Evolutionary conservation across 2,888 invertebrate species (phyloP).

Genomic region (Campoplex nolae): DNA sequence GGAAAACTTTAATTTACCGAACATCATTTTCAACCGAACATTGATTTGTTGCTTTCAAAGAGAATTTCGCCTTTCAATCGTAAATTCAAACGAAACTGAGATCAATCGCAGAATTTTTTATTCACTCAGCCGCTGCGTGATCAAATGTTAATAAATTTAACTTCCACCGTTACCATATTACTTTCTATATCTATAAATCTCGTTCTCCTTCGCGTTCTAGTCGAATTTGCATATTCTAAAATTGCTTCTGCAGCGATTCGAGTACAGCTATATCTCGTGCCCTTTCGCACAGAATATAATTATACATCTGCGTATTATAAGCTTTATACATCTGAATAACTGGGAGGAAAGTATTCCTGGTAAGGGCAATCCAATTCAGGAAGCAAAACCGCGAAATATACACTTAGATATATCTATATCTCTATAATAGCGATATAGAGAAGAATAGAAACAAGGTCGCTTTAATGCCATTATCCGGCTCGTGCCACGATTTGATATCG

Average conservation of each 20-base stretch:
- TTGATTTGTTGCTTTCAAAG: not conserved
- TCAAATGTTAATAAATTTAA: not conserved
- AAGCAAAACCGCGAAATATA: slow-evolving; percentile 39
- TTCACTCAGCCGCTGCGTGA: not conserved
- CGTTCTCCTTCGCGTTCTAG: slow-evolving; percentile 7
- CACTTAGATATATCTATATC: slow-evolving; percentile 13
- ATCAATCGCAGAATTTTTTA: not conserved
- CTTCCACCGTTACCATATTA: not conserved
- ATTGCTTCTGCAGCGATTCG: slow-evolving; percentile 25
- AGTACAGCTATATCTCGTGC: slow-evolving; percentile 30
- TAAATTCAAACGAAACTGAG: not conserved
- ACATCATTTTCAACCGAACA: not conserved
- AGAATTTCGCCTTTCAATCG: not conserved
- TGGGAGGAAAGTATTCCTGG: slow-evolving; percentile 47
- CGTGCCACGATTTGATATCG: slow-evolving; percentile 79
- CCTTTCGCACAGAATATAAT: slow-evolving; percentile 32
- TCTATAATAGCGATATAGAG: slow-evolving; percentile 26
- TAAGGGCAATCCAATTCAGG: slow-evolving; percentile 78
- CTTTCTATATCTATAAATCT: not conserved
- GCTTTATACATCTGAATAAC: slow-evolving; percentile 14
- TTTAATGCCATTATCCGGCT: slow-evolving; percentile 79
- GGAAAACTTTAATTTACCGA: not conserved
- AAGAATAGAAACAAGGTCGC: slow-evolving; percentile 78
- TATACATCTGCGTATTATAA: slow-evolving; percentile 6
- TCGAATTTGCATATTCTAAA: slow-evolving; percentile 48